A percentile compares a stretch with the other conserved stretches of the same genome.
phyloP scores from a whole-genome alignment of 2,888 invertebrate genomes.

The Mythimna albipuncta region DNA sequence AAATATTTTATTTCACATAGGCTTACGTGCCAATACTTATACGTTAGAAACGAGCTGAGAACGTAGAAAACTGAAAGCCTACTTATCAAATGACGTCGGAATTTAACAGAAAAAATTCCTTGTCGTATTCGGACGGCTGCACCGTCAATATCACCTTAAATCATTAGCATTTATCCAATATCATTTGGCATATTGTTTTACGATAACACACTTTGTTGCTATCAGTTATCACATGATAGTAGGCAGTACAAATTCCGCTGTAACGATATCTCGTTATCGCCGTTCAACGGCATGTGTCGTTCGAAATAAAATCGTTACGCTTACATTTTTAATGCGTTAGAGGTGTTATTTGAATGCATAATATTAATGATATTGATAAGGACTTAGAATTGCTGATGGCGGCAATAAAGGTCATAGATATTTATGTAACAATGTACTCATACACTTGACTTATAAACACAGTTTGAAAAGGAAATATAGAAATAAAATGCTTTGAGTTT shows the following conservation, averaged over 20 bases:
- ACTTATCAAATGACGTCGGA: no score
- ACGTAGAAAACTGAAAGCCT: no score
- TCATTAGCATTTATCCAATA: slow-evolving; percentile 24
- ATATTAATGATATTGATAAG: slow-evolving; percentile 35
- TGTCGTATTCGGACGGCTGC: neutral
- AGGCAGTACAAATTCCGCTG: slow-evolving; percentile 38
- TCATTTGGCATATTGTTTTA: slow-evolving; percentile 42
- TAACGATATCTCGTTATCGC: slow-evolving; percentile 59
- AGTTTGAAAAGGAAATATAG: neutral
- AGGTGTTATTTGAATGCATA: slow-evolving; percentile 47
- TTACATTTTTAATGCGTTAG: slow-evolving; percentile 44
- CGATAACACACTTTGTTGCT: slow-evolving; percentile 36
- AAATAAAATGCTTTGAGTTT: neutral
- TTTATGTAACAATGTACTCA: slow-evolving; percentile 23
- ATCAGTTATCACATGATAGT: slow-evolving; percentile 41
- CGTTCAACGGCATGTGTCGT: slow-evolving; percentile 53
- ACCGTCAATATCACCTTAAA: slow-evolving; percentile 14
- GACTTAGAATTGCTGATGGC: slow-evolving; percentile 15
- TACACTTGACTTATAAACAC: slow-evolving; percentile 19
- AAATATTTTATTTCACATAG: no score
- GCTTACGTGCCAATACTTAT: no score
- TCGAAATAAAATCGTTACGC: slow-evolving; percentile 53
- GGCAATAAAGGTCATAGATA: slow-evolving; percentile 16
- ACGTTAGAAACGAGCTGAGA: no score
- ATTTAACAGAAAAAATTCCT: neutral